phyloP scores from a whole-genome alignment of 2,113 vertebrate genomes.

The Notothenia rossii region DNA sequence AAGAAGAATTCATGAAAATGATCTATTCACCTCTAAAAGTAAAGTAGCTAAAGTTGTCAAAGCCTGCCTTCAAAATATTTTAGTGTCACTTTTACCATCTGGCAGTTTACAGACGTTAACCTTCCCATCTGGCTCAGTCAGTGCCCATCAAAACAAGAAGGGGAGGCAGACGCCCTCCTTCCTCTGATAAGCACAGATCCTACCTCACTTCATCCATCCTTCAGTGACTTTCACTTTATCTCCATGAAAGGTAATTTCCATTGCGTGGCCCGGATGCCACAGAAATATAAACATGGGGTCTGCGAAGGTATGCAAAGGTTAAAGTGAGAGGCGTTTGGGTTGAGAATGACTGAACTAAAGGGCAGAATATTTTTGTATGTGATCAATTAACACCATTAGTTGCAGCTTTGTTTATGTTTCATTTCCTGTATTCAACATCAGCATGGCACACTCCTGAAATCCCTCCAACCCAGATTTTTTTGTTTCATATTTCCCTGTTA shows the following conservation, averaged over 20 bases:
- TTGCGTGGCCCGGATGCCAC: conserved; percentile 46
- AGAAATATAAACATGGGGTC: conserved; percentile 66
- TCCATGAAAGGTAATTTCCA: conserved; percentile 69
- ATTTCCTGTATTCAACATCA: conserved; percentile 36
- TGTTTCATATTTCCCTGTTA: conserved; percentile 12
- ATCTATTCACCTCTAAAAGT: neutral
- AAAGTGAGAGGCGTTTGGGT: conserved; percentile 39
- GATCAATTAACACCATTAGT: conserved; percentile 54
- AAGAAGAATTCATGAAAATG: neutral
- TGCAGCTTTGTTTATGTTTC: conserved; percentile 29
- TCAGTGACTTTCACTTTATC: conserved; percentile 65
- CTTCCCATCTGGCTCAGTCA: conserved; percentile 43
- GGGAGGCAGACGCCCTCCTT: conserved; percentile 38
- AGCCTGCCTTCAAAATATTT: conserved; percentile 8
- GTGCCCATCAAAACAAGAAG: conserved; percentile 49
- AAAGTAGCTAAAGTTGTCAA: conserved; percentile 9
- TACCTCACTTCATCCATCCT: conserved; percentile 75
- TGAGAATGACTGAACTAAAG: conserved; percentile 30
- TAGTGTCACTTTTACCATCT: conserved; percentile 51
- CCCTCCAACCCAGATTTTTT: conserved; percentile 29
- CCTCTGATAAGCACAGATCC: conserved; percentile 64
- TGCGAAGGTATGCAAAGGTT: conserved; percentile 63
- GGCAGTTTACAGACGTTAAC: conserved; percentile 47
- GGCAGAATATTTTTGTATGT: conserved; percentile 44
- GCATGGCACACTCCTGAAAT: conserved; percentile 48